A percentile compares a stretch with the other conserved stretches of the same genome.
Evolutionary conservation across 2,113 vertebrate species (phyloP).

Genomic region (Scatophagus argus): DNA sequence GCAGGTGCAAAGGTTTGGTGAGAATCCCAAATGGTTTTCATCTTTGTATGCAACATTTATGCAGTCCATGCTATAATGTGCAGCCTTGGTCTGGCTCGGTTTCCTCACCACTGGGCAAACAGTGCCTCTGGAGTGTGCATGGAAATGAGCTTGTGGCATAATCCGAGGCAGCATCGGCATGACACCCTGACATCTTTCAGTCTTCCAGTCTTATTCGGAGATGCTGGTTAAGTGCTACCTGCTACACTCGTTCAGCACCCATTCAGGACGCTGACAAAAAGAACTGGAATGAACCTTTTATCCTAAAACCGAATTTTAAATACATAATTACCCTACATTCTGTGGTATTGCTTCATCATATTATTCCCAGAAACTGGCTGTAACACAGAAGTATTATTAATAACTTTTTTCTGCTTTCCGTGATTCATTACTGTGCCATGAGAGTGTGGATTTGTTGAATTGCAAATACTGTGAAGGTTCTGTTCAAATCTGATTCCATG

Average conservation of each 20-base stretch:
- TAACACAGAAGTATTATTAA: conserved; percentile 42
- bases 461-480: conserved; percentile 43
- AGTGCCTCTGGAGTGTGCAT: conserved; percentile 42
- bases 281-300: conserved; percentile 42
- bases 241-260: conserved; percentile 45
- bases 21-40: conserved; percentile 51
- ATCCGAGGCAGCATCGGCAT: conserved; percentile 37
- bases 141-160: conserved; percentile 66
- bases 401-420: conserved; percentile 11
- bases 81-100: conserved; percentile 40
- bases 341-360: conserved; percentile 26
- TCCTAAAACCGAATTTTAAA: conserved; percentile 56
- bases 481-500: conserved; percentile 45
- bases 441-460: conserved; percentile 34
- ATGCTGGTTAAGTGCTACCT: conserved; percentile 42
- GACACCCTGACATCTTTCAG: conserved; percentile 42
- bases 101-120: conserved; percentile 42
- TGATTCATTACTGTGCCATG: conserved; percentile 24
- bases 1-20: conserved; percentile 62
- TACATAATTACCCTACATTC: conserved; percentile 66
- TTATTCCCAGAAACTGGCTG: conserved; percentile 39
- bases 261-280: conserved; percentile 38
- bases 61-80: conserved; percentile 45
- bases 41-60: conserved; percentile 62
- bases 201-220: conserved; percentile 41